Conservation (phyloP, 2,797 vertebrate species). For the Spizella passerina region DNA sequence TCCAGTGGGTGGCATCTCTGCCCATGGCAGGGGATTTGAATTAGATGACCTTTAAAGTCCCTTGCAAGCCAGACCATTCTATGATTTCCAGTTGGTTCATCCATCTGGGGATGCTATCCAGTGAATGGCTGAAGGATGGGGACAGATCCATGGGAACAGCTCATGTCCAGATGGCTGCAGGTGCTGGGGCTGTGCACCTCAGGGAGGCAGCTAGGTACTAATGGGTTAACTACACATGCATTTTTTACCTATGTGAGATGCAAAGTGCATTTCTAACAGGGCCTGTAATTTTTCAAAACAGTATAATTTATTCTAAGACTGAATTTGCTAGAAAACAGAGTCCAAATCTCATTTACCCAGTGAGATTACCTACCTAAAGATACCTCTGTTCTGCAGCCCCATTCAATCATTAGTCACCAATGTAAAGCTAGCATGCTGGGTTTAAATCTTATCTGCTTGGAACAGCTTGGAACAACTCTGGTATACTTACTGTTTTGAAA, state of each 20-base stretch:
- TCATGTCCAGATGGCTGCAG: not conserved
- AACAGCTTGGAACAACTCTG: constrained; percentile 16
- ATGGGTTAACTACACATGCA: not conserved
- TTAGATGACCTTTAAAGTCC: not conserved
- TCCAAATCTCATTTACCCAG: not conserved
- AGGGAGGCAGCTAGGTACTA: not conserved
- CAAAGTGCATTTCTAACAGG: not conserved
- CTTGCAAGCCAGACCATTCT: not conserved
- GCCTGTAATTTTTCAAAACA: not conserved
- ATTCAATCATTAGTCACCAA: not conserved
- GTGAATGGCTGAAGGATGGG: not conserved
- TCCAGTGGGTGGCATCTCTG: not conserved
- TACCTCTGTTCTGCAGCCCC: not conserved
- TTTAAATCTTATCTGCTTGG: constrained; percentile 27
- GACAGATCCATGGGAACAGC: fast-evolving
- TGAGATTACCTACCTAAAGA: not conserved
- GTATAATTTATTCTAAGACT: not conserved
- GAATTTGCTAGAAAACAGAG: not conserved
- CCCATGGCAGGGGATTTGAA: not conserved
- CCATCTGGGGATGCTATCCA: not conserved
- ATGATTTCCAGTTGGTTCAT: not conserved
- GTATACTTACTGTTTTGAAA: not conserved
- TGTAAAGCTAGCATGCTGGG: not conserved
- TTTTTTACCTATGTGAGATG: no score
- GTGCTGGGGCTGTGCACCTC: not conserved